Base-by-base conservation (phyloP, 2,888 invertebrate genomes). In the Eurytoma californica region DNA sequence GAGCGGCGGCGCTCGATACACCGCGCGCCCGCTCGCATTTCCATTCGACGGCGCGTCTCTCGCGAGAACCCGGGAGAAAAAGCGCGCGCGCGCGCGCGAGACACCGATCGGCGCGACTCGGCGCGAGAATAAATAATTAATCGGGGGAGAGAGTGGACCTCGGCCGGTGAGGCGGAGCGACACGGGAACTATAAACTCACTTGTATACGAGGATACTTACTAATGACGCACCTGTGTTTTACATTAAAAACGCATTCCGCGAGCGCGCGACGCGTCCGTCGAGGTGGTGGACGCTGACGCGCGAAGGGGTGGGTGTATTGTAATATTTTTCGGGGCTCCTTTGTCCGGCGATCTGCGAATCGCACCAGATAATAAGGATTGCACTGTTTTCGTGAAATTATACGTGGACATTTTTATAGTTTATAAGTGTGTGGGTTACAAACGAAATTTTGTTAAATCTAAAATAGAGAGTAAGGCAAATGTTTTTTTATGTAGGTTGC, bases 121-220 rank as follows among this genome's bases (percentile, higher is more conserved):
- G 39, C 72, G 67, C 70, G 78, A 65, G 68, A 82, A 77, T 81
- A 81, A 83, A 80, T 81, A 78, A 80, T 82, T 80, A 77, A 80
- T 80, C 72, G 72, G 9, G 14, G 39, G 39, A 18, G 53, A 30
- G 16, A 14, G 51, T 1, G 61, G 14, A 39, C 39, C 39, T 9
- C 39, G 39, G 39, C 9, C 39, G 9, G 39, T 58, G 51, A 55
- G 65, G 20, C 20, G 18, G 3, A 51, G 61, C 53, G 77, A 77
- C 72, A 72, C 80, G 80, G 78, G 67, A 78, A 78, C 80, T 68
- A 78, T 81, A 81, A 78, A 81, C 63, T 61, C 72, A 55, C 77
- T 69, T 78, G 77, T 78, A 81, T 69, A 80, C 74, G 72, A 77
- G 76, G 74, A 75, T 79, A 69, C 72, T 76, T 79, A 79, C 81